phyloP scores from a whole-genome alignment of 2,113 vertebrate species.

The Atrichornis clamosus region DNA sequence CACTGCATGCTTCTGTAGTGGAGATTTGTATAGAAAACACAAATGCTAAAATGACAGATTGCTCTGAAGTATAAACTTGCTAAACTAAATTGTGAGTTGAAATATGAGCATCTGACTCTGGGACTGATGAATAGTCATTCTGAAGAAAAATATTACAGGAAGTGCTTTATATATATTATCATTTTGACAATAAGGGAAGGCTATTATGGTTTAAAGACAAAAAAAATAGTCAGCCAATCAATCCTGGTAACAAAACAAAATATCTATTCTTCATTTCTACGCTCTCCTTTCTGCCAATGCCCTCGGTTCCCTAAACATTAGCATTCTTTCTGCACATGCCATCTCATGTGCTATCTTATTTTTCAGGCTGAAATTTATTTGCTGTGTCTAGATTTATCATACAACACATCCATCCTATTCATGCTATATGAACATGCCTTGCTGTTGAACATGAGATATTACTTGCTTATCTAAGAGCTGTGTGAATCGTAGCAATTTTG shows the following conservation, averaged over 20 bases:
- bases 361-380: conserved; percentile 63
- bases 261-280: conserved; percentile 48
- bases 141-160: conserved; percentile 62
- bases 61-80: conserved; percentile 52
- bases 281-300: conserved; percentile 15
- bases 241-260: conserved; percentile 56
- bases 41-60: conserved; percentile 55
- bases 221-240: conserved; percentile 53
- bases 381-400: conserved; percentile 55
- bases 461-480: conserved; percentile 55
- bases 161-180: conserved; percentile 65
- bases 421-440: conserved; percentile 60
- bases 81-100: conserved; percentile 60
- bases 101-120: conserved; percentile 47
- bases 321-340: conserved; percentile 43
- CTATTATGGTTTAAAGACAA: conserved; percentile 63
- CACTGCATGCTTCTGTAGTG: background rate
- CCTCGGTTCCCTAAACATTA: conserved; percentile 43
- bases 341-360: conserved; percentile 61
- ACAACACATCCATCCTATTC: conserved; percentile 62
- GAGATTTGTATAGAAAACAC: conserved; percentile 25
- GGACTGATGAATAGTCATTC: conserved; percentile 54
- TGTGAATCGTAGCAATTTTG: conserved; percentile 40
- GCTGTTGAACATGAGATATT: conserved; percentile 61
- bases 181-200: conserved; percentile 64